Evolutionary conservation across 2,113 vertebrate species (phyloP).

Genomic region (Alligator sinensis): DNA sequence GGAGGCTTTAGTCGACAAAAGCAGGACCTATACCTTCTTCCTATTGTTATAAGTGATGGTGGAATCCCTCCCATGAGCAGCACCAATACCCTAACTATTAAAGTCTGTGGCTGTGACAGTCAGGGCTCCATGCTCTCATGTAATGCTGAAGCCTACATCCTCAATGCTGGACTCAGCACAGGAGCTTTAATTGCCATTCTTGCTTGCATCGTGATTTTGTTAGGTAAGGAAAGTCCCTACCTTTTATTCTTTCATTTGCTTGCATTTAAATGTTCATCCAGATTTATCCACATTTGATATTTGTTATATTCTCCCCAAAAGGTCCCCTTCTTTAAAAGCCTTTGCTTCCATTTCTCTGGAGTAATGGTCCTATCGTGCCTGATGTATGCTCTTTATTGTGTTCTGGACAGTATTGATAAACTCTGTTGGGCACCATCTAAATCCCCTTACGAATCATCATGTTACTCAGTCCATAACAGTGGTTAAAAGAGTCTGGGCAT

Average conservation of each 20-base stretch:
- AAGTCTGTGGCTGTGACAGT: slow-evolving; percentile 93
- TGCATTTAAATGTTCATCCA: not conserved
- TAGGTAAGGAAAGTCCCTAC: slow-evolving; percentile 81
- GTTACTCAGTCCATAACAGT: not conserved
- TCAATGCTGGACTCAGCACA: slow-evolving; percentile 93
- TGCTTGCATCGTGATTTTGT: slow-evolving; percentile 94
- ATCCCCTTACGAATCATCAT: not conserved
- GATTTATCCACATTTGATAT: not conserved
- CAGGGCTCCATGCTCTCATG: slow-evolving; percentile 89
- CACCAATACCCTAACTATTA: slow-evolving; percentile 93
- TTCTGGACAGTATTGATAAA: not conserved
- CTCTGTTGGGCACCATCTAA: not conserved
- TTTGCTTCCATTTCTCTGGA: not conserved
- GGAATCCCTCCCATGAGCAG: slow-evolving; percentile 90
- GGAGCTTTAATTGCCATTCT: slow-evolving; percentile 95
- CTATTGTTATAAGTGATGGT: slow-evolving; percentile 93
- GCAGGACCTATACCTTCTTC: slow-evolving; percentile 91
- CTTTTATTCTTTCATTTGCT: rapidly evolving
- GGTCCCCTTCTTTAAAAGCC: not conserved
- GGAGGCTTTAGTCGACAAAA: slow-evolving; percentile 90
- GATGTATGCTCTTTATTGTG: not conserved
- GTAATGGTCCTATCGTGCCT: not conserved
- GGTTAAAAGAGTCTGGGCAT: slow-evolving; percentile 5
- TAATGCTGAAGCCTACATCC: slow-evolving; percentile 89
- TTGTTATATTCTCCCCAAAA: not conserved